Conservation (phyloP, 1,140 invertebrate genomes). For the Eulimnadia texana region DNA sequence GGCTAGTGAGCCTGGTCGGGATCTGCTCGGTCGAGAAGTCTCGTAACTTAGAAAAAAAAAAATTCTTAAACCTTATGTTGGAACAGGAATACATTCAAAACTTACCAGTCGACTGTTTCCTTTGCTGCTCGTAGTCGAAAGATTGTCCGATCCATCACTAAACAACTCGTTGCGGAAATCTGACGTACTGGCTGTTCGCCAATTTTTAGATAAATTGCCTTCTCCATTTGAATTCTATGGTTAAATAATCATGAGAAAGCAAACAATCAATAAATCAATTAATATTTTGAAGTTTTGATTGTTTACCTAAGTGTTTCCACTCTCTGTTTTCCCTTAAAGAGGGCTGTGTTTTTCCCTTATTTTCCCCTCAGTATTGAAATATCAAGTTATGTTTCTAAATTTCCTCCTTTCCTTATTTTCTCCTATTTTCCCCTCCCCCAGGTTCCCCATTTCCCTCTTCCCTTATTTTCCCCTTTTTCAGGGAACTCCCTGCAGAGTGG, state of each 20-base stretch:
- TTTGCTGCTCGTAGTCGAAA: not conserved
- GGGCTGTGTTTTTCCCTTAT: too few relatives aligned
- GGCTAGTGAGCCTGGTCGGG: conserved; percentile 33
- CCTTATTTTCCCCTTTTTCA: too few relatives aligned
- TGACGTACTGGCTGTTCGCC: not conserved
- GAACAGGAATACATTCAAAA: not conserved
- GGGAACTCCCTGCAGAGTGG: too few relatives aligned
- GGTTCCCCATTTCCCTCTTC: not conserved
- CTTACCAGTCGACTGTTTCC: not conserved
- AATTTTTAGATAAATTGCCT: not conserved
- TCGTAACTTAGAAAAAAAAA: not conserved
- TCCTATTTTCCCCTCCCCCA: not conserved
- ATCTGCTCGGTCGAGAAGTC: conserved; percentile 20
- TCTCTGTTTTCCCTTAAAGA: too few relatives aligned
- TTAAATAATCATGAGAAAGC: not conserved
- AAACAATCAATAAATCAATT: not conserved
- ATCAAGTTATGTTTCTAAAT: too few relatives aligned
- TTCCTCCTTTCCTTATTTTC: too few relatives aligned
- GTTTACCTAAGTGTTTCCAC: too few relatives aligned
- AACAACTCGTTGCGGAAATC: not conserved
- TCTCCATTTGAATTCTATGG: not conserved
- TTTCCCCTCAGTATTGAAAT: too few relatives aligned
- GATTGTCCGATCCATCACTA: not conserved
- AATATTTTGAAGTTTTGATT: too few relatives aligned
- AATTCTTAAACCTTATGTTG: not conserved